Evolutionary conservation across 2,113 vertebrate genomes (phyloP).

Genomic region (Gavialis gangeticus): DNA sequence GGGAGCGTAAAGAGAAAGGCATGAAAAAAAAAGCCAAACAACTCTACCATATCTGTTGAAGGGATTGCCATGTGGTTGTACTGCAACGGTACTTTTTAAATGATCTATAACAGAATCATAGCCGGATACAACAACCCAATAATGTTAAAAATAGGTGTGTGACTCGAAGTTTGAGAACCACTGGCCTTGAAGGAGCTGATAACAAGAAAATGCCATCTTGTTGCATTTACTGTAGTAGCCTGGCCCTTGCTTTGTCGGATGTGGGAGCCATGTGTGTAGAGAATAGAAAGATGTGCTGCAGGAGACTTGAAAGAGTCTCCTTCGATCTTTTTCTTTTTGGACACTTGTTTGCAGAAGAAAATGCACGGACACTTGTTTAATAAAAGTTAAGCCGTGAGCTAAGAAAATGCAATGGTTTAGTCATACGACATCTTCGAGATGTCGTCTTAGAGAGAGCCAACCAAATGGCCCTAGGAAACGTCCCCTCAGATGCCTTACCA

Average conservation of each 20-base stretch:
- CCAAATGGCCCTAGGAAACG: conserved; percentile 29
- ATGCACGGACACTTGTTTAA: not conserved
- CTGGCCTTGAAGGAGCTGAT: not conserved
- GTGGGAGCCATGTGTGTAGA: not conserved
- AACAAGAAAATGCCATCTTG: conserved; percentile 30
- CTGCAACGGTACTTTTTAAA: no score
- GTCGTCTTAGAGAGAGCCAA: conserved; percentile 36
- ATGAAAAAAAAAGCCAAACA: no score
- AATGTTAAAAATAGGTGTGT: no score
- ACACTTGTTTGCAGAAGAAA: no score
- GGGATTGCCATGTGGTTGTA: no score
- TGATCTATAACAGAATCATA: no score
- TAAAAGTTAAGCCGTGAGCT: conserved; percentile 24
- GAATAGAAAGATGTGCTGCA: not conserved
- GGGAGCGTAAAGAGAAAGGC: no score
- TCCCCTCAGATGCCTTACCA: not conserved
- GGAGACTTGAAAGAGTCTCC: conserved; percentile 1
- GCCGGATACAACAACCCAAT: no score
- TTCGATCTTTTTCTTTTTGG: not conserved
- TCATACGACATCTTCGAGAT: conserved; percentile 35
- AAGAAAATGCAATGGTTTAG: conserved; percentile 10
- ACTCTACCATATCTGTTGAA: no score
- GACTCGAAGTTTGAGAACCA: no score
- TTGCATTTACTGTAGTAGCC: not conserved
- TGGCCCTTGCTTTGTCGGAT: not conserved